phyloP scores from a whole-genome alignment of 2,113 vertebrate genomes.

The Zeus faber region DNA sequence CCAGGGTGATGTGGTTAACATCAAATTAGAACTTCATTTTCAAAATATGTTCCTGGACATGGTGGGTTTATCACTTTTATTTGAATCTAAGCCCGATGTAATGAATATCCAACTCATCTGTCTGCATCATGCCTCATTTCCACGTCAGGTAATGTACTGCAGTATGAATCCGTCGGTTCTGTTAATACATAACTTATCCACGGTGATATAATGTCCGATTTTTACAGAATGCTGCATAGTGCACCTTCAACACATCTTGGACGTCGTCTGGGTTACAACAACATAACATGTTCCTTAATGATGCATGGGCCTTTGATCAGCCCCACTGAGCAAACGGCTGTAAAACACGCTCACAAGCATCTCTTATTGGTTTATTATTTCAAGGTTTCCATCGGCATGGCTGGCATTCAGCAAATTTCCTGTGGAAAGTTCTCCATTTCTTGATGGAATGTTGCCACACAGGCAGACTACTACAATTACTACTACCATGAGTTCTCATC shows the following conservation, averaged over 20 bases:
- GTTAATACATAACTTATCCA: no score
- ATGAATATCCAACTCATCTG: no score
- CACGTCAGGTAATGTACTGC: no score
- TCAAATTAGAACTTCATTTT: no score
- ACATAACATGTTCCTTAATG: slow-evolving; percentile 49
- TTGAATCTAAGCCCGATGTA: no score
- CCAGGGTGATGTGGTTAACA: no score
- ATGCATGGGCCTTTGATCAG: slow-evolving; percentile 46
- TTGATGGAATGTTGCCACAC: slow-evolving; percentile 59
- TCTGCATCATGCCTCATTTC: no score
- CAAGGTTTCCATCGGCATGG: slow-evolving; percentile 60
- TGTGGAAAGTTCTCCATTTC: slow-evolving; percentile 66
- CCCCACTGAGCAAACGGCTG: slow-evolving; percentile 33
- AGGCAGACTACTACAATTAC: no score
- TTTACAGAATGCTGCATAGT: slow-evolving; percentile 27
- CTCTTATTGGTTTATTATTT: slow-evolving; percentile 64
- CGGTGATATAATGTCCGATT: no score
- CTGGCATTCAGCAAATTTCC: slow-evolving; percentile 75
- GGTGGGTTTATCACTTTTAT: no score
- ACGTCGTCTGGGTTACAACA: slow-evolving; percentile 37
- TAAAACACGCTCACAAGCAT: slow-evolving; percentile 41
- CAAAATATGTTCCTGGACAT: no score
- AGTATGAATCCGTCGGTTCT: no score
- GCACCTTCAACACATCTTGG: slow-evolving; percentile 23
- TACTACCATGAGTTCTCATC: slow-evolving; percentile 34